Percentiles rank a stretch among this genome's conserved stretches.
Conservation (phyloP, 2,113 vertebrate genomes). For the Ptychochromis oligacanthus region DNA sequence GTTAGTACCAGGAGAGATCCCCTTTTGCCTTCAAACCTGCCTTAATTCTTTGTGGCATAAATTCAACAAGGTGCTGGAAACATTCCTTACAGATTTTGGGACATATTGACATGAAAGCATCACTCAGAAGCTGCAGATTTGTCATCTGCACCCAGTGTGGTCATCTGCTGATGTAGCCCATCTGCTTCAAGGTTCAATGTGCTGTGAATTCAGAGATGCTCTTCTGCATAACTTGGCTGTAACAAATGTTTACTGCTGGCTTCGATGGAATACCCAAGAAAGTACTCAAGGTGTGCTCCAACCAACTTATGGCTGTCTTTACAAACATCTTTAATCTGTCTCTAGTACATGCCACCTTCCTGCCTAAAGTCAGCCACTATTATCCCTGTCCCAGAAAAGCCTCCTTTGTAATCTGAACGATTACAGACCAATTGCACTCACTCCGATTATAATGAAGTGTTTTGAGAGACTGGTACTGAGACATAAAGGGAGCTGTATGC, state of each 20-base stretch:
- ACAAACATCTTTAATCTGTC: not conserved
- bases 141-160: not conserved
- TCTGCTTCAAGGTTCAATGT: not conserved
- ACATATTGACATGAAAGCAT: not conserved
- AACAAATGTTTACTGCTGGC: not conserved
- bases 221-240: not conserved
- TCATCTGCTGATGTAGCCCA: not conserved
- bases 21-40: not conserved
- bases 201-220: not conserved
- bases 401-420: not conserved
- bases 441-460: too few species aligned
- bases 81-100: not conserved
- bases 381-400: not conserved
- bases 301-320: not conserved
- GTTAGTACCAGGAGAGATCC: not conserved
- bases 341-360: not conserved
- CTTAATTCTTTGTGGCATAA: not conserved
- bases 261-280: not conserved
- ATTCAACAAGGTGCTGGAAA: not conserved
- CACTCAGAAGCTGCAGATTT: not conserved
- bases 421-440: not conserved
- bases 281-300: not conserved
- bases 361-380: not conserved
- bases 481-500: too few species aligned
- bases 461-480: too few species aligned